Conservation (phyloP, 2,797 vertebrate species). For the Enteromius treurensis region DNA sequence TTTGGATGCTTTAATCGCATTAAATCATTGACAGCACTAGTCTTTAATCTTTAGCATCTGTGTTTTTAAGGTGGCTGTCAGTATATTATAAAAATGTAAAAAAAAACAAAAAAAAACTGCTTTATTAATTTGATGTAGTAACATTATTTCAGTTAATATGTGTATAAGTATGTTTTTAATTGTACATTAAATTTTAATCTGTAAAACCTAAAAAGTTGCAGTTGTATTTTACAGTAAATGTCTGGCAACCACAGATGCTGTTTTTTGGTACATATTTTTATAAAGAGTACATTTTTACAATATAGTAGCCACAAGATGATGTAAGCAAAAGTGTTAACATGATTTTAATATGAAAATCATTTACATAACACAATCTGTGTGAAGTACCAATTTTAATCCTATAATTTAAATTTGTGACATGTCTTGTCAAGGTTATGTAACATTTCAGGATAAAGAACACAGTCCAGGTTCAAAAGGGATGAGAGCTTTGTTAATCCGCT, state of each 20-base stretch:
- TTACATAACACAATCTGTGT: background rate
- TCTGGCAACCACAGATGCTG: background rate
- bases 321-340: background rate
- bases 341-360: background rate
- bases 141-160: background rate
- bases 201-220: background rate
- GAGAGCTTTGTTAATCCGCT: background rate
- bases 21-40: too few species aligned
- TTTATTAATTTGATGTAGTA: background rate
- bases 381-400: background rate
- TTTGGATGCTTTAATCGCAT: too few species aligned
- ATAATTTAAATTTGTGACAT: background rate
- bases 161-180: background rate
- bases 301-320: background rate
- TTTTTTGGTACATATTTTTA: background rate
- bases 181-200: background rate
- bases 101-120: background rate
- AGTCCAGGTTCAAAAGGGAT: background rate
- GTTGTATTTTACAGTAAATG: background rate
- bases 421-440: background rate
- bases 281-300: background rate
- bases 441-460: background rate
- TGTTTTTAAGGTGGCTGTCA: background rate
- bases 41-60: background rate
- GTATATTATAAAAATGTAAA: background rate